Evolutionary conservation across 2,888 invertebrate species (phyloP), one percentile per base, ranked within the genome.

Genomic region (Stegophylla sp.): DNA sequence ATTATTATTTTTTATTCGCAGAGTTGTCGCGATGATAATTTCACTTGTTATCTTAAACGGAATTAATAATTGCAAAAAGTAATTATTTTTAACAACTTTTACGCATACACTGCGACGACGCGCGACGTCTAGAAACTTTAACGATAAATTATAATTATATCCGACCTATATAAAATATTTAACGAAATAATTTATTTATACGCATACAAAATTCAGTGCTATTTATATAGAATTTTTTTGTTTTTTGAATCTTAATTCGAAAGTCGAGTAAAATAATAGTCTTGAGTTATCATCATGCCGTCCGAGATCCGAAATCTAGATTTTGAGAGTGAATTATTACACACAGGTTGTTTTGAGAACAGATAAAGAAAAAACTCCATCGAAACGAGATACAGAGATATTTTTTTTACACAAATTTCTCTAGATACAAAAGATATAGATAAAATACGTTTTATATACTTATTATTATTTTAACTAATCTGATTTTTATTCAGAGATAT

Each of bases 51-150:
- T 71, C 20, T 71, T 41, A 34, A 34, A 34, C 7, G n/a, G n/a
- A n/a, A n/a, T n/a, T n/a, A 41, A 41, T 53, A 41, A 43, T 72
- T 56, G 56, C 23, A 41, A 72, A 41, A 41, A 43, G 9, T 69
- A 69, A 69, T 17, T 43, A 48, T 12, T 72, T 41, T 53, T 53
- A 20, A 23, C 56, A 23, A 56, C 53, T 15, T 34, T 56, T 23
- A 1, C 20, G 20, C n/a, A 51, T 17, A 45, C n/a, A 61, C 5
- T 17, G 28, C 26, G n/a, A n/a, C n/a, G n/a, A n/a, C n/a, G n/a
- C 20, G 10, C 1, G 41, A 15, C 20, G 41, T 20, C 17, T 23
- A 9, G 23, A 43, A 56, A 72, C 23, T 56, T 72, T 26, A 72
- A 72, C 56, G 2, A 56, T 56, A 53, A 43, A 56, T 72, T 56